Base-by-base conservation (phyloP, 2,797 vertebrate genomes). In the Poliocrania exsul region DNA sequence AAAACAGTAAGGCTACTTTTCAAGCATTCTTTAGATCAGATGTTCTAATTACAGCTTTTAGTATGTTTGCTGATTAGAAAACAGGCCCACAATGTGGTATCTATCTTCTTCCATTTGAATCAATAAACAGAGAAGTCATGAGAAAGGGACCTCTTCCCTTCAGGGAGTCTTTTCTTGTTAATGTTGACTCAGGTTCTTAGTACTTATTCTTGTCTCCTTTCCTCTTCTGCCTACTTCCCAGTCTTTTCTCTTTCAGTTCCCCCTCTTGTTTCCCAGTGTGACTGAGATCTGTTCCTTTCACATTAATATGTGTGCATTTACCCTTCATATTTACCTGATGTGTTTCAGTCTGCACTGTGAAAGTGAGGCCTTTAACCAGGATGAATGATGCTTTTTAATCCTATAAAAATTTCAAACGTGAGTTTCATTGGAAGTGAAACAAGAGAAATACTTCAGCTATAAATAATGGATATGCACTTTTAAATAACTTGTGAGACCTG, bases 101-200 rank as follows among this genome's bases (percentile, higher is more conserved):
- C 94, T 95, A 81, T 97, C 93, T 94, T 79, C 92, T 96, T 92
- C 82, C 69, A 93, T 91, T 92, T 96, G 86, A 97, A 93, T 96
- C 96, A 96, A 97, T 95, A 97, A 97, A 97, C 93, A 96, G 91
- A 96, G 92, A 95, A 97, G 96, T 95, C 97, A 91, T 96, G 97
- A 97, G 96, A 97, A 97, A 96, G 71, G 91, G 94, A 94, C 93
- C 91, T 96, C 95, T 96, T 96, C 92, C 81, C 96, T 96, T 89
- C 93, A 92, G 91, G 97, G 97, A 94, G 92, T 60, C 95, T 94
- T 96, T 96, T 95, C 95, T 96, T 90, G 73, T 90, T 95, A 92
- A 88, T 96, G 96, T 97, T 97, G 96, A 96, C 94, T 96, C 95
- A 96, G 80, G 93, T 95, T 95, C 92, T 93, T 93, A 89, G 75